These are phyloP conservation scores for Dione vanillae DNA, from an alignment of 2,888 invertebrate species.

Conservation along the genomic window DNA sequence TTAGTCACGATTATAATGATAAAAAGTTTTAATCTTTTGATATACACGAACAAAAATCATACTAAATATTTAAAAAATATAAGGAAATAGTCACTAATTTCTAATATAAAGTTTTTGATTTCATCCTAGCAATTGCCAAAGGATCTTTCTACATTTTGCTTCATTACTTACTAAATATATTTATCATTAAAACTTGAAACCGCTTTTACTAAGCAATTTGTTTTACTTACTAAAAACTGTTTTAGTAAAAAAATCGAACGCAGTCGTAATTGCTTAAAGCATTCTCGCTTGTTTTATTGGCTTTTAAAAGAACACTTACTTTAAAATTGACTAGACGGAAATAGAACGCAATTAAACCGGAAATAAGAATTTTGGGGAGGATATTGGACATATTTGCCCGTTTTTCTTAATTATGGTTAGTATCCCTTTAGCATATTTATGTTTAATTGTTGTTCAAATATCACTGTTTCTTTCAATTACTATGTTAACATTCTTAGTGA, in stretches of 20 bases:
- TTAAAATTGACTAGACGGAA: constrained; percentile 21
- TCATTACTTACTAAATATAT: too few relatives aligned
- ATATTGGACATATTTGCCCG: constrained; percentile 8
- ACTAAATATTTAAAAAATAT: too few relatives aligned
- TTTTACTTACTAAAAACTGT: background rate
- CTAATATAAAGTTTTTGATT: too few relatives aligned
- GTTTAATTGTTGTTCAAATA: background rate
- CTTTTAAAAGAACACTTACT: constrained; percentile 9
- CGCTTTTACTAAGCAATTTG: background rate
- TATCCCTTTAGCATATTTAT: background rate
- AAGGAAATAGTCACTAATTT: too few relatives aligned
- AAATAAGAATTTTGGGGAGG: constrained; percentile 21
- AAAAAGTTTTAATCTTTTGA: too few relatives aligned
- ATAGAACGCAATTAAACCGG: constrained; percentile 18
- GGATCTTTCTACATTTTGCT: too few relatives aligned
- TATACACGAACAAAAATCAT: too few relatives aligned
- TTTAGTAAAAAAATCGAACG: background rate
- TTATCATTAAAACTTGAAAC: too few relatives aligned
- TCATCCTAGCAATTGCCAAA: too few relatives aligned
- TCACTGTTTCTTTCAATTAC: background rate
- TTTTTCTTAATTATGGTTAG: background rate
- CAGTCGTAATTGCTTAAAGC: background rate
- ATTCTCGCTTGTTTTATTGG: constrained; percentile 12
- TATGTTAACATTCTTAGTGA: background rate
- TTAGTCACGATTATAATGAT: too few relatives aligned